phyloP scores from a whole-genome alignment of 2,113 vertebrate genomes.

The Tringa solitaria region DNA sequence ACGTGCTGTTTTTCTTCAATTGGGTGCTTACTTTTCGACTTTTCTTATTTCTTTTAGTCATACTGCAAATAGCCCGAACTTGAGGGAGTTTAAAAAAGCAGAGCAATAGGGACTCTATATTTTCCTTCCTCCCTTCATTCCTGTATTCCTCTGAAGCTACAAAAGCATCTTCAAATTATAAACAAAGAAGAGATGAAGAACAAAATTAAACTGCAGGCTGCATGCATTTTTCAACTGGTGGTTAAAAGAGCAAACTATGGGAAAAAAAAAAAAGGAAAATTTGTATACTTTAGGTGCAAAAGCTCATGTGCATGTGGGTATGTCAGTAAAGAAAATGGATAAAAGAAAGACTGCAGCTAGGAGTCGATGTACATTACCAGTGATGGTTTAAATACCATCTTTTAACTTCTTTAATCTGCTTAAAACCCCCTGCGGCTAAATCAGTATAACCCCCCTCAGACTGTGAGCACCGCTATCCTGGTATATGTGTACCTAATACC shows the following conservation, averaged over 20 bases:
- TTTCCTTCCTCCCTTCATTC: background rate
- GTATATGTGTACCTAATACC: constrained; percentile 35
- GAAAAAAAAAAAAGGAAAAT: background rate
- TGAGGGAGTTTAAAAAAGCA: background rate
- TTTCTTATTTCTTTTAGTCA: background rate
- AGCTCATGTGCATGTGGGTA: background rate
- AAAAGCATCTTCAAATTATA: background rate
- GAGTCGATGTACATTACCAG: background rate
- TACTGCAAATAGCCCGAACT: background rate
- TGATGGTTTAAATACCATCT: constrained; percentile 8
- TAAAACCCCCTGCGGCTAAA: constrained; percentile 23
- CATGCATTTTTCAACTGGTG: background rate
- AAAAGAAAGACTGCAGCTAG: background rate
- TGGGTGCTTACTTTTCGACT: background rate
- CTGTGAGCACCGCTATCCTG: constrained; percentile 21
- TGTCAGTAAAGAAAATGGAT: background rate
- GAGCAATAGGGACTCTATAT: background rate
- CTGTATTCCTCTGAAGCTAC: background rate
- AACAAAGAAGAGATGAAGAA: background rate
- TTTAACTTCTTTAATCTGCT: constrained; percentile 47
- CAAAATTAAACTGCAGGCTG: background rate
- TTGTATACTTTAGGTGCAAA: background rate
- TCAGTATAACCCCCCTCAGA: constrained; percentile 38
- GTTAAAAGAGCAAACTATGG: background rate
- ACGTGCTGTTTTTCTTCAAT: background rate